Evolutionary conservation across 2,113 vertebrate genomes (phyloP).

Genomic region (Triplophysa tibetana): DNA sequence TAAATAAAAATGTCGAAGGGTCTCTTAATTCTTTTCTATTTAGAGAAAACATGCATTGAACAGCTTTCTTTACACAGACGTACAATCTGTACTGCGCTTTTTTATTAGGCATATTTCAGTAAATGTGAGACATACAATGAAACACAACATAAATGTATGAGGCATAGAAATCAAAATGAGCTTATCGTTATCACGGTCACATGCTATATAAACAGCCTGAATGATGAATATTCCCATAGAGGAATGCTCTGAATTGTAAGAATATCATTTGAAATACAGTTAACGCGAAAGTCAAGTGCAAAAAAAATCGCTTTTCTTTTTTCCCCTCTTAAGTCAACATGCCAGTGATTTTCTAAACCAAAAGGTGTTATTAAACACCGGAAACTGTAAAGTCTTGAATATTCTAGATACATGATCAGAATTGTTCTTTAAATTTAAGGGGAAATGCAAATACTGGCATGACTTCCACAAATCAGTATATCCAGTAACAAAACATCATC

Average conservation of each 20-base stretch:
- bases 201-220: conserved; percentile 51
- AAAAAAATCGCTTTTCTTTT: not conserved
- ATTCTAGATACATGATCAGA: conserved; percentile 20
- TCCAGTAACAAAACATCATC: conserved; percentile 41
- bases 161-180: conserved; percentile 45
- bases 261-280: not conserved
- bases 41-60: conserved; percentile 26
- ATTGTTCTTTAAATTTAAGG: conserved; percentile 19
- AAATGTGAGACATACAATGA: conserved; percentile 75
- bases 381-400: conserved; percentile 7
- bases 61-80: conserved; percentile 28
- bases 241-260: not conserved
- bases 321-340: not conserved
- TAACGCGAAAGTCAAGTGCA: not conserved
- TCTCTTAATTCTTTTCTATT: not conserved
- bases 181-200: conserved; percentile 46
- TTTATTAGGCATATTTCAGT: conserved; percentile 73
- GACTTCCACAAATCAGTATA: conserved; percentile 31
- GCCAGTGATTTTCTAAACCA: not conserved
- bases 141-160: conserved; percentile 53
- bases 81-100: conserved; percentile 45
- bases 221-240: conserved; percentile 1
- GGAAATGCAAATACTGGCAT: conserved; percentile 19
- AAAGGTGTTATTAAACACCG: conserved; percentile 1
- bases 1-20: too few relatives aligned